Evolutionary conservation across 2,797 vertebrate genomes (phyloP), one percentile per base, ranked within the genome.

Genomic region (Xiphophorus birchmanni): DNA sequence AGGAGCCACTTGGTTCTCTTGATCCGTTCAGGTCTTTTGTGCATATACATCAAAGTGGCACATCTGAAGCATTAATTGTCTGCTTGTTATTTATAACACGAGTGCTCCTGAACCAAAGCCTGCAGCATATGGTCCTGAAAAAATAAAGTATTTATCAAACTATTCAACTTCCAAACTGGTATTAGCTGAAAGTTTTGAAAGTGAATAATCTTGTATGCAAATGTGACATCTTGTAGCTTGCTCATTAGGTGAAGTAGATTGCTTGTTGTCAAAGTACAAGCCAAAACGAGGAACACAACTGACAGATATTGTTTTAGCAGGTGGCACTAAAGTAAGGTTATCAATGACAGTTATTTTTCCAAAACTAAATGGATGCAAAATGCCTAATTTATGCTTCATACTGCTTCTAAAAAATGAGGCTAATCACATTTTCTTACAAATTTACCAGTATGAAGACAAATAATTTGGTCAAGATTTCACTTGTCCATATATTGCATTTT

Each of bases 11-110:
- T 10, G 17, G 21, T 4, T 29, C 26, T 48, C 15, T 81, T 56
- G 71, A 74, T 76, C 44, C 47, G 71, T 47, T 12, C 73, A 80
- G 26, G 69, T 58, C 13, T 63, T 79, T 79, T 67, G 18, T 67
- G 2, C 18, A 29, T 78, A 29, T 72, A 54, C 40, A 78, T 80
- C 26, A 80, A 73, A 83, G 67, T 37, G n/a, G 10, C 37, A 50
- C 71, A 71, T 77, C 42, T 71, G 40, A 74, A 79, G 35, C 54
- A 73, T 65, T 54, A 17, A 44, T 75, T 75, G 60, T 37, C 63
- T 40, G 37, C 35, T 74, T 56, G 73, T 50, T 29, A 76, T 78
- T 80, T 63, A 48, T 77, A 29, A 74, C 29, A 45, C 29, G 23
- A 32, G 60, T 72, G 29, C 44, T 45, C 11, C 2, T 54, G 74